Percentiles rank a stretch among this genome's conserved stretches.
phyloP scores from a whole-genome alignment of 1,140 invertebrate species.

The Habropoda laboriosa region DNA sequence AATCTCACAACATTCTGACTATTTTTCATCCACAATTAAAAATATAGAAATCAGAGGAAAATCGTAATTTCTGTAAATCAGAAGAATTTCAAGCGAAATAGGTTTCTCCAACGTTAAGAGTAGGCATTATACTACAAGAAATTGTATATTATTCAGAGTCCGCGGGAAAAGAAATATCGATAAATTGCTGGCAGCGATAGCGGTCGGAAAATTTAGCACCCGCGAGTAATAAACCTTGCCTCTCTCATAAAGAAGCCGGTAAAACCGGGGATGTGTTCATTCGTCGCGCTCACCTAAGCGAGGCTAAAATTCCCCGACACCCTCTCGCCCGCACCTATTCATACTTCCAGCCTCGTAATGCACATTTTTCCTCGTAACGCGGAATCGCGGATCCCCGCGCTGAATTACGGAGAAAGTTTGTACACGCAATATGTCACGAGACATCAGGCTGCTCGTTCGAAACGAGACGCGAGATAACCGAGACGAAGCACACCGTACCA shows the following conservation, averaged over 20 bases:
- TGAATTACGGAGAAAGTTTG: constrained; percentile 25
- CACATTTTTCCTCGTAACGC: constrained; percentile 7
- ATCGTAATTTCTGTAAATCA: too few relatives aligned
- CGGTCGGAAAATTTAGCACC: neutral
- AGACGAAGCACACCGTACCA: neutral
- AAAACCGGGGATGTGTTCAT: constrained; percentile 10
- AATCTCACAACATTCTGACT: too few relatives aligned
- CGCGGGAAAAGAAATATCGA: neutral
- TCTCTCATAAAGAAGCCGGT: neutral
- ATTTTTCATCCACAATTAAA: too few relatives aligned
- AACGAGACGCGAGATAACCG: constrained; percentile 1
- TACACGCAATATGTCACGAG: constrained; percentile 17
- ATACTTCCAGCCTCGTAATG: neutral
- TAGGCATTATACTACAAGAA: too few relatives aligned
- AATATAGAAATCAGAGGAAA: too few relatives aligned
- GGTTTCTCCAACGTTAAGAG: too few relatives aligned
- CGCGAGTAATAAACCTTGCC: constrained; percentile 13
- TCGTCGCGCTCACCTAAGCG: constrained; percentile 14
- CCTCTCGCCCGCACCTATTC: constrained; percentile 2
- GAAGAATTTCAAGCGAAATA: too few relatives aligned
- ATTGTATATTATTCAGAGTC: too few relatives aligned
- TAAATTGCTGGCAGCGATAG: neutral
- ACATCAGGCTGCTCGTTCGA: neutral
- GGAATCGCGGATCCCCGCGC: neutral
- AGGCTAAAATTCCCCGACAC: constrained; percentile 7